Evolutionary conservation across 2,888 invertebrate genomes (phyloP), one percentile per base, ranked within the genome.

Genomic region (Archips crataeganus): DNA sequence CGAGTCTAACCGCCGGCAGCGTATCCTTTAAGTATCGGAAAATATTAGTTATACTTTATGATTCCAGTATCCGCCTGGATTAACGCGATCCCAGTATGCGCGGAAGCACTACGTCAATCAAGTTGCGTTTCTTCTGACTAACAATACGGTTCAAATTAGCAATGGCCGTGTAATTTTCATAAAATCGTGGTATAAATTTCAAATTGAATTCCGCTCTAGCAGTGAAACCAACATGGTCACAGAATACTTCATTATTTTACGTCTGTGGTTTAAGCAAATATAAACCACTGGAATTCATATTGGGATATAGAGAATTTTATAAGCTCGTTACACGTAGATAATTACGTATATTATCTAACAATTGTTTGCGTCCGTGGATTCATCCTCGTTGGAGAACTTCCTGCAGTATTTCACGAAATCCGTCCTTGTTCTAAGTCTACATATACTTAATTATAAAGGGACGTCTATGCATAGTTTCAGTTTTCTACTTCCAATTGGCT

Each of bases 171-270:
- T 57, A 59, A 63, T 49, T 68, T 60, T 2, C 63, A 57, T 15
- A 23, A 51, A 42, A 71, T 49, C 49, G 61, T 61, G 39, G 71
- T 42, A 67, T 71, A 45, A 42, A 62, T 67, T 69, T 66, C 60
- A 61, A 60, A 66, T 73, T 69, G 42, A 60, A 73, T 69, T 73
- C 59, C 49, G 63, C 49, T 39, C 63, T 34, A 39, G 69, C 68
- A 11, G 49, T 64, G 45, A 67, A 57, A 69, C 68, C 73, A 51
- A 60, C 34, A 64, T 73, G 72, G 59, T 69, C 51, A 42, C 68
- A 39, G 42, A 59, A 45, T 64, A 73, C 73, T 73, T 69, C 64
- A 73, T 73, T 73, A 73, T 73, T 68, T 68, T 60, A 69, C 64
- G 62, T 4, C 39, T 59, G 64, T 34, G 73, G 69, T 64, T 67